Evolutionary conservation across 2,113 vertebrate genomes (phyloP).

Genomic region (Miniopterus natalensis): DNA sequence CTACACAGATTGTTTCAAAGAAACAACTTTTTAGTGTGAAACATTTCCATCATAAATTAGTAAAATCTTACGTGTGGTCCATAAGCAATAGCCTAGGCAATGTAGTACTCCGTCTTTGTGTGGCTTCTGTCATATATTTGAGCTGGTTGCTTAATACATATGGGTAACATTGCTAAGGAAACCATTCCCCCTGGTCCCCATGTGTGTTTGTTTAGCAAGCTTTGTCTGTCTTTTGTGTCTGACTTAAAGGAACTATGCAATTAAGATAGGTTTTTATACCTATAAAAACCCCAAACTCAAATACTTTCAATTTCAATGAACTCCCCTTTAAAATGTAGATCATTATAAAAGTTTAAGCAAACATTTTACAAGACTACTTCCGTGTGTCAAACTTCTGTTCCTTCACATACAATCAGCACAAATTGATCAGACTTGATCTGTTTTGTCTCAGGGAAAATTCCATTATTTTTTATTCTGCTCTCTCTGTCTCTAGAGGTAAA

Average conservation of each 20-base stretch:
- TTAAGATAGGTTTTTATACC: slow-evolving; percentile 2
- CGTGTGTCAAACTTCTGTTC: not conserved
- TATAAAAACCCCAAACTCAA: not conserved
- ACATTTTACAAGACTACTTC: not conserved
- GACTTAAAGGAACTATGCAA: not conserved
- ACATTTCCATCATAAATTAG: slow-evolving; percentile 70
- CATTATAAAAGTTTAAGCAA: slow-evolving; percentile 27
- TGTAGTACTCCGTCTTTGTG: slow-evolving; percentile 56
- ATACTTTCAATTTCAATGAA: slow-evolving; percentile 56
- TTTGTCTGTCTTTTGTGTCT: slow-evolving; percentile 52
- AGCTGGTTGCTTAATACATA: slow-evolving; percentile 48
- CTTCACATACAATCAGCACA: not conserved
- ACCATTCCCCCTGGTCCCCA: slow-evolving; percentile 25
- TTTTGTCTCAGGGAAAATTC: slow-evolving; percentile 58
- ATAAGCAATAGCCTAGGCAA: slow-evolving; percentile 59
- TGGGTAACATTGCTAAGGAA: slow-evolving; percentile 64
- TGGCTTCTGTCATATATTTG: slow-evolving; percentile 51
- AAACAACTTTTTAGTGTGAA: slow-evolving; percentile 68
- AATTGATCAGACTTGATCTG: slow-evolving; percentile 11
- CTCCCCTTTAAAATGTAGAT: slow-evolving; percentile 1
- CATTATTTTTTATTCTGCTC: not conserved
- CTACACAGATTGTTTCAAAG: slow-evolving; percentile 70
- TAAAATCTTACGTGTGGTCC: slow-evolving; percentile 46
- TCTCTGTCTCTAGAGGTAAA: not conserved
- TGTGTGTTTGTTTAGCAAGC: slow-evolving; percentile 19